Percentiles rank a stretch among this genome's conserved stretches.
Conservation (phyloP, 37 sponge, comb jelly and placozoan species). For the Diacarnus erythraeanus region DNA sequence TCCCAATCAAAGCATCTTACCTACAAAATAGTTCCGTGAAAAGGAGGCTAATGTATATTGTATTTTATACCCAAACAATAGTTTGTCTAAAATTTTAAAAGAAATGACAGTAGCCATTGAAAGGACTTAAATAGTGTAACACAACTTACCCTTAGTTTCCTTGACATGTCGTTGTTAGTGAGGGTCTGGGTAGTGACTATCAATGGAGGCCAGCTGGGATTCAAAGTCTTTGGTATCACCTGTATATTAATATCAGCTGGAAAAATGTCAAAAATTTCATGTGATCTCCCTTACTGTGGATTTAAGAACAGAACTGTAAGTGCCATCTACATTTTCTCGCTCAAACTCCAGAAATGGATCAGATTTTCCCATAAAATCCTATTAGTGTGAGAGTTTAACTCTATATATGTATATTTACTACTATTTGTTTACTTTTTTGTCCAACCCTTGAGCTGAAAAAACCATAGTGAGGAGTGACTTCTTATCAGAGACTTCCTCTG, state of each 20-base stretch:
- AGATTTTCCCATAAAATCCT: conserved; percentile 82
- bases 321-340: conserved; percentile 67
- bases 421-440: conserved; percentile 70
- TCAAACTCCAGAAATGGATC: conserved; percentile 81
- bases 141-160: conserved; percentile 64
- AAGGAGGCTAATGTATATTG: background rate
- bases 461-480: conserved; percentile 25
- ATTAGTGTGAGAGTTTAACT: background rate
- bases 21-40: conserved; percentile 18
- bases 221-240: conserved; percentile 85
- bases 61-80: too few species aligned
- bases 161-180: conserved; percentile 47
- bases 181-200: conserved; percentile 45
- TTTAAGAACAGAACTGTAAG: conserved; percentile 53
- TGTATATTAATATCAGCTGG: conserved; percentile 14
- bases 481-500: conserved; percentile 53
- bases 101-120: too few species aligned
- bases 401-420: too few species aligned
- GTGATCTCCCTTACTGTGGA: background rate
- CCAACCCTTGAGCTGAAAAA: conserved; percentile 61
- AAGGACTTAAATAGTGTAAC: background rate
- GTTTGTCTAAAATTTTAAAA: too few species aligned
- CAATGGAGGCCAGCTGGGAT: conserved; percentile 80
- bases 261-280: background rate
- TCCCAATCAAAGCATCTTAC: conserved; percentile 86